Base-by-base conservation (phyloP, 1,140 invertebrate genomes). In the Panagrolaimus sp. region DNA sequence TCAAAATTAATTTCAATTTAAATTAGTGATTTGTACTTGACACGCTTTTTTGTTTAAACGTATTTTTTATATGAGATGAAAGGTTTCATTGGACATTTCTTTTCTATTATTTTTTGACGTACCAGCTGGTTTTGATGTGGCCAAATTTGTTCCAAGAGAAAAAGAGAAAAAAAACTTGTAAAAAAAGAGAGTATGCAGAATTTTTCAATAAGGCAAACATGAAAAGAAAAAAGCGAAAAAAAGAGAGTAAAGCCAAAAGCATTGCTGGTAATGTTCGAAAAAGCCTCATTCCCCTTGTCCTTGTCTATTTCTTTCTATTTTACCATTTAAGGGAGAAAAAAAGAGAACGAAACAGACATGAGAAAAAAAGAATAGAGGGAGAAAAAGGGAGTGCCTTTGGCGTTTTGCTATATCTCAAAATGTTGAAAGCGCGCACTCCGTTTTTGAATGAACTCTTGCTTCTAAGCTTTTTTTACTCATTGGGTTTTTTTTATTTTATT, bases 61-160 rank as follows among this genome's bases (percentile, higher is more conserved):
- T 7, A 7, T 38, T 38, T 7, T 2, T 4, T 38, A 38, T 4
- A 38, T 4, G 7, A 38, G 7, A 38, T 38, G 31, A 57, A 27
- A 57, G 27, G 51, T 57, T 27, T 57, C 51, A 57, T 27, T 57
- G 20, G 14, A 9, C 27, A 25, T 57, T 57, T 27, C 51, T n/a
- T n/a, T n/a, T 13, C 20, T 27, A 25, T 27, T 57, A 57, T 57
- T 57, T 27, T 57, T 20, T 57, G 51, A 57, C 51, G 27, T 27
- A 57, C 31, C 51, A 57, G 51, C 51, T 57, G 51, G 51, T 57
- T 57, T 57, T 20, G 51, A 57, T 57, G 51, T 27, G 51, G 51
- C 51, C 51, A 57, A 57, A 57, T 57, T 57, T 57, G 51, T 57
- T 57, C 51, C 51, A 25, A 57, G 27, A 57, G 27, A n/a, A 16